phyloP scores from a whole-genome alignment of 2,888 invertebrate species.

The Portevinia maculata region DNA sequence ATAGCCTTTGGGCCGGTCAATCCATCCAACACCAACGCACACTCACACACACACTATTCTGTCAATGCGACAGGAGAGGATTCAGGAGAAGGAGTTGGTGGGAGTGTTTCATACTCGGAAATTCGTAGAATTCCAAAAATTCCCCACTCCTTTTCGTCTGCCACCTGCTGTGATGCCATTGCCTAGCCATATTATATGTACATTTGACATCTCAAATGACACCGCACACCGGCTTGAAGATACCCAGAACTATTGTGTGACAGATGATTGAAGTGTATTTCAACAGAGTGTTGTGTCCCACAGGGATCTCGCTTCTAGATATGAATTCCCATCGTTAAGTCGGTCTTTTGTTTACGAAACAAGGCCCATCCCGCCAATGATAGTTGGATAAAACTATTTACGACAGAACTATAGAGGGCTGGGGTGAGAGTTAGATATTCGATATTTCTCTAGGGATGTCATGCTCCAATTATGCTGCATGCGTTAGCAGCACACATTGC shows the following conservation, averaged over 20 bases:
- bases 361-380: constrained; percentile 33
- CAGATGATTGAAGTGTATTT: constrained; percentile 61
- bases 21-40: background rate
- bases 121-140: constrained; percentile 34
- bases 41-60: constrained; percentile 11
- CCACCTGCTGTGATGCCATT: background rate
- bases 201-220: constrained; percentile 21
- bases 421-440: constrained; percentile 12
- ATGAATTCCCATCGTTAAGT: constrained; percentile 5
- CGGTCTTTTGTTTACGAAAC: constrained; percentile 46
- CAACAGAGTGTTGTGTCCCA: constrained; percentile 42
- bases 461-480: constrained; percentile 59
- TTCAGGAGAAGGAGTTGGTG: background rate
- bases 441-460: constrained; percentile 60
- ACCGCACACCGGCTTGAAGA: constrained; percentile 13
- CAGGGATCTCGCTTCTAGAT: constrained; percentile 16
- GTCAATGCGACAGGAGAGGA: constrained; percentile 12
- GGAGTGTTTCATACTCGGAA: constrained; percentile 31
- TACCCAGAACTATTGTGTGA: constrained; percentile 48
- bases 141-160: background rate
- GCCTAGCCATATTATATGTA: background rate
- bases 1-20: constrained; percentile 59
- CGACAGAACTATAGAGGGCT: background rate
- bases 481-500: background rate
- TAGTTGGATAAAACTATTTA: constrained; percentile 9